Conservation (phyloP, 2,797 vertebrate species). For the Phalanger gymnotis region DNA sequence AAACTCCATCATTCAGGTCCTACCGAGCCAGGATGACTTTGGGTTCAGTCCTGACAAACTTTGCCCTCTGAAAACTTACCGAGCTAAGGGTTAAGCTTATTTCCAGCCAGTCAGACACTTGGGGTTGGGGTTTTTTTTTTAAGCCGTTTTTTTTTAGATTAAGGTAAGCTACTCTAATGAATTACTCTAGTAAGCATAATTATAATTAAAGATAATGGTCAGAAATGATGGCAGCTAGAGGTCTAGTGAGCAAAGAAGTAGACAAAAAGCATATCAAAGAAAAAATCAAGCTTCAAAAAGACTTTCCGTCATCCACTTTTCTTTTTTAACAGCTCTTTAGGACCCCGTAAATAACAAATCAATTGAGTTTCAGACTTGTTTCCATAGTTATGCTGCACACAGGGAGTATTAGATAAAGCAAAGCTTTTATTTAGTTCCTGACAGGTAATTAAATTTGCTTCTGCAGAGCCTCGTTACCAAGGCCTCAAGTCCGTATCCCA, state of each 20-base stretch:
- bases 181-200: neutral
- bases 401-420: constrained; percentile 87
- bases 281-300: constrained; percentile 80
- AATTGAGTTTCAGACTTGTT: constrained; percentile 84
- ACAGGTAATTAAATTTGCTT: constrained; percentile 87
- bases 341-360: constrained; percentile 85
- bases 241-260: constrained; percentile 44
- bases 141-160: neutral
- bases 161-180: neutral
- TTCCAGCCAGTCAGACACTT: neutral
- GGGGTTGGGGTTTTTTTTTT: neutral
- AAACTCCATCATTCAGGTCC: neutral
- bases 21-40: neutral
- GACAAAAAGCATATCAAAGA: constrained; percentile 81
- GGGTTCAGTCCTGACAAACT: neutral
- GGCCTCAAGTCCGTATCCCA: constrained; percentile 76
- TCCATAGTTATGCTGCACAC: constrained; percentile 83
- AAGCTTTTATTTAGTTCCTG: constrained; percentile 88
- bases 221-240: constrained; percentile 1
- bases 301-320: constrained; percentile 80
- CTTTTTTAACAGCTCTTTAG: constrained; percentile 83
- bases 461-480: constrained; percentile 80
- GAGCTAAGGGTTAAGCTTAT: neutral
- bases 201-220: neutral
- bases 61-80: neutral